Base-by-base conservation (phyloP, 2,888 invertebrate genomes). In the Dolichopus griseipennis region DNA sequence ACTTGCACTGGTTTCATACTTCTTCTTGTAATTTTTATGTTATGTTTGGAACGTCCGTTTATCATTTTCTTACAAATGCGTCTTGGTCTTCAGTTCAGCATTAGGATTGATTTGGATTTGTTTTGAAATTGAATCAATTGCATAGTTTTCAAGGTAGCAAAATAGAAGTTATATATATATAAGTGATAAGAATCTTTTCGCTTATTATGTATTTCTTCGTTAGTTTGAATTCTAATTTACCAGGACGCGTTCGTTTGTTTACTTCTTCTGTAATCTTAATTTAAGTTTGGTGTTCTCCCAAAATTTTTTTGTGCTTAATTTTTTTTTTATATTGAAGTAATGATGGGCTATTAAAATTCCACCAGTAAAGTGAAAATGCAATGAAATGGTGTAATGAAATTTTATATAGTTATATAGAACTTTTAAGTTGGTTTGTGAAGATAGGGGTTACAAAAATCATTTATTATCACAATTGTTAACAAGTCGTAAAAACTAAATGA, bases 401-500 rank as follows among this genome's bases (percentile, higher is more conserved):
- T 27, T 27, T 27, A 27, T 27, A 27, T 27, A 4, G 5, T 27
- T 27, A 2, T 27, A 4, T 27, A 27, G 27, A 27, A 27, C 27
- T 41, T 41, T 15, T 15, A 41, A 41, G 41, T 41, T 41, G 3
- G 15, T 12, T n/a, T 15, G 18, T 43, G 15, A 18, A 15, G 15
- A 52, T n/a, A 18, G n/a, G 18, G 15, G 52, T 52, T 15, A 18
- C 5, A 52, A 15, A 52, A 52, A 52, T 52, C 15, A 52, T 52
- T 52, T 52, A 52, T 52, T 18, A 52, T 52, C 52, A 52, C 18
- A 52, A 52, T 52, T 52, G 52, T 52, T 52, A 52, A 52, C 52
- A 52, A 18, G 52, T 52, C 52, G 18, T 52, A 52, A 52, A 27
- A 52, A 52, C 18, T 52, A 52, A 52, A 52, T 52, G 52, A 52